Base-by-base conservation (phyloP, 2,797 vertebrate genomes). In the Sorex maritimensis region DNA sequence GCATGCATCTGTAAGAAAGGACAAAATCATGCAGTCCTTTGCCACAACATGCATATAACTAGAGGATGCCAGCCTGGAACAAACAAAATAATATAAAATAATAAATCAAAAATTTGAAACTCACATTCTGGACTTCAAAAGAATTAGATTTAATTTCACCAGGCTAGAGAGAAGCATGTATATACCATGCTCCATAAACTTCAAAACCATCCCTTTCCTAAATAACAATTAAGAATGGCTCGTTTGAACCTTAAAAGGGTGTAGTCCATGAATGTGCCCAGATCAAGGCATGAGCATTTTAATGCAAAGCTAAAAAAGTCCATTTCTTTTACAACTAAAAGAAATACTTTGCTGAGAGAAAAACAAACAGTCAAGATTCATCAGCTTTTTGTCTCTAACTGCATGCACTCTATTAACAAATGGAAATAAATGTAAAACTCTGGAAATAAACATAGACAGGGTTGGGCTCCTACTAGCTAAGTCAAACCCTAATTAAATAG, bases 211-310 rank as follows among this genome's bases (percentile, higher is more conserved):
- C 63, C 49, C 61, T 81, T 75, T 78, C 61, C 71, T 84, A 95
- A 95, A 94, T 41, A 94, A 49, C 58, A 97, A 95, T 96, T 92
- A 97, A 80, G 79, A 94, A 69, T 34, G 67, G 0, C 55, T 87
- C 63, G 81, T 97, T 96, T 95, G 94, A 97, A 92, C 74, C 65
- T 92, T 82, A 69, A 34, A 84, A 92, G 69, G 68, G 72, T 86
- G 49, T 85, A 69, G 65, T 77, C 55, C 63, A 30, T 87, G 72
- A 79, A 88, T 89, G 91, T 90, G 65, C 75, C 55, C n/a, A 86
- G 82, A 83, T 89, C 92, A 95, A 95, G 90, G 92, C 82, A 61
- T 65, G 11, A 30, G 34, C 86, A 46, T 71, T 88, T 86, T 86
- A 93, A 88, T 58, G 58, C 38, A 79, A 77, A 73, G 72, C 88